phyloP scores from a whole-genome alignment of 2,797 vertebrate species.

The Psittacula echo region DNA sequence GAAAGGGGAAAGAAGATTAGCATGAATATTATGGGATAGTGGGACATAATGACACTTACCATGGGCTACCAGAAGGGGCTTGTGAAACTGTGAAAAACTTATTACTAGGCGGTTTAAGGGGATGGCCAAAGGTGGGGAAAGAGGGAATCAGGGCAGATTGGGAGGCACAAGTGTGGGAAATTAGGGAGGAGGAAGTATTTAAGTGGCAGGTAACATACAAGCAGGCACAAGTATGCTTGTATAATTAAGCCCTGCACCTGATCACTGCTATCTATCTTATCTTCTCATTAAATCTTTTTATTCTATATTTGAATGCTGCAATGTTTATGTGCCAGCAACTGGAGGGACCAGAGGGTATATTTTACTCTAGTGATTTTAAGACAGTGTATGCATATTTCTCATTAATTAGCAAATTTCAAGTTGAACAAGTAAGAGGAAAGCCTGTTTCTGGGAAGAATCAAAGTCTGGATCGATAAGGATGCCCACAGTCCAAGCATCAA shows the following conservation, averaged over 20 bases:
- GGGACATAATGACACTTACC: not conserved
- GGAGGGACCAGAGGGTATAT: rapidly evolving
- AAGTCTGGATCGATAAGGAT: not conserved
- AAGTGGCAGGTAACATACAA: not conserved
- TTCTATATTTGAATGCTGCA: not conserved
- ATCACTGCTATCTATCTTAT: not conserved
- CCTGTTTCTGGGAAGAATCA: not conserved
- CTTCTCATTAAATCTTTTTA: not conserved
- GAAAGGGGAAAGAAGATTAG: not conserved
- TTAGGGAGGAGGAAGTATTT: not conserved
- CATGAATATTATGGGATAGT: not conserved
- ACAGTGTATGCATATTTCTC: rapidly evolving
- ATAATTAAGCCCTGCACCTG: not conserved
- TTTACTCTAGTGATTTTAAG: not conserved
- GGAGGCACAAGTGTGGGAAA: not conserved
- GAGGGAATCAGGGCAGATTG: not conserved
- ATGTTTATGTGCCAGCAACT: not conserved
- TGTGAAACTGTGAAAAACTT: not conserved
- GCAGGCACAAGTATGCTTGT: not conserved
- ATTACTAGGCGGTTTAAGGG: not conserved
- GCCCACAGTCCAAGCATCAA: not conserved
- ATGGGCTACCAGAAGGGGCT: not conserved
- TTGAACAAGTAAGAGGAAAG: not conserved
- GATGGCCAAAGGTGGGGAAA: not conserved
- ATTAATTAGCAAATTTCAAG: not conserved